These are phyloP conservation scores for Tachysurus fulvidraco DNA, from an alignment of 2,113 vertebrate genomes.

Conservation along the genomic window DNA sequence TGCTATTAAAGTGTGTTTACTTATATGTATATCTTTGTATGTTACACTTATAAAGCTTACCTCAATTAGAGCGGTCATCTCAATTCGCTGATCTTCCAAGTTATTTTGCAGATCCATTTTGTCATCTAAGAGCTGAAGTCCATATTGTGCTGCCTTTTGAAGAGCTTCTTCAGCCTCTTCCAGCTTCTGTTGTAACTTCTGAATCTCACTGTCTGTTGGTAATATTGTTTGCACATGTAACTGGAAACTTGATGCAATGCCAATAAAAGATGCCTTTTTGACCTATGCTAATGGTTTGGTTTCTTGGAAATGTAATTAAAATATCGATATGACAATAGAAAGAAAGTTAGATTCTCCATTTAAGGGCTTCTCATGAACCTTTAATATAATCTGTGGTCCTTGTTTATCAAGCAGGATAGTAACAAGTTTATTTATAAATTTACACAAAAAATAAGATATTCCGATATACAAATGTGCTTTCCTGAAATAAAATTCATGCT, in stretches of 20 bases:
- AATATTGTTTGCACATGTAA: slow-evolving; percentile 45
- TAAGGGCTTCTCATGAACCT: not conserved
- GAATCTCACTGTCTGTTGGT: slow-evolving; percentile 67
- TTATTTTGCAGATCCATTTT: slow-evolving; percentile 83
- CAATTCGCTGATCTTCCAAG: slow-evolving; percentile 82
- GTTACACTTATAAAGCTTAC: slow-evolving; percentile 58
- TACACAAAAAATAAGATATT: not conserved
- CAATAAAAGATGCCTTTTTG: not conserved
- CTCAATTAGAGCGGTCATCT: slow-evolving; percentile 82
- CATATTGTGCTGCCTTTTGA: slow-evolving; percentile 86
- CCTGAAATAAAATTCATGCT: too few species aligned
- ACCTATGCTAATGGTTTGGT: not conserved
- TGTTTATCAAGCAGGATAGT: too few species aligned
- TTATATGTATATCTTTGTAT: not conserved
- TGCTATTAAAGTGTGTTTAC: not conserved
- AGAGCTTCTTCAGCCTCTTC: slow-evolving; percentile 81
- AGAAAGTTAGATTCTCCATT: not conserved
- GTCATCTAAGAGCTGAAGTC: slow-evolving; percentile 84
- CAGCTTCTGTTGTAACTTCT: slow-evolving; percentile 75
- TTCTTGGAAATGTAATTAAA: not conserved
- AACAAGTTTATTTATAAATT: not conserved
- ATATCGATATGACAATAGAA: not conserved
- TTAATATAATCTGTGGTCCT: not conserved
- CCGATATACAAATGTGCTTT: too few species aligned
- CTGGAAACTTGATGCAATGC: not conserved